Percentiles rank a stretch among this genome's conserved stretches.
Evolutionary conservation across 2,797 vertebrate species (phyloP).

Genomic region (Cuculus canorus): DNA sequence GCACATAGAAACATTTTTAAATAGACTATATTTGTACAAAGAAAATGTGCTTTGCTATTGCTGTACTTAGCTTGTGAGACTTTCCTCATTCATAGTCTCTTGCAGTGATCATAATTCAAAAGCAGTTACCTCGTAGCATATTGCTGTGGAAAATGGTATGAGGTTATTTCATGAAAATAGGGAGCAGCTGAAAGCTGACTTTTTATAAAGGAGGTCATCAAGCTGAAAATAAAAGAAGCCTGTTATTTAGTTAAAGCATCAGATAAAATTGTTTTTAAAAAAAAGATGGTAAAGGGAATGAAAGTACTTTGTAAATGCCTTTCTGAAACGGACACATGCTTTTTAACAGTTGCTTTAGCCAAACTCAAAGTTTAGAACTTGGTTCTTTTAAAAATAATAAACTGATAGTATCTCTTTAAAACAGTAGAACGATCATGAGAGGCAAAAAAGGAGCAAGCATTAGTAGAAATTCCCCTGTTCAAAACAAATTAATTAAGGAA

Average conservation of each 20-base stretch:
- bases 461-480: neutral
- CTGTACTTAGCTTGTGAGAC: neutral
- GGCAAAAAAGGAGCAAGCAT: neutral
- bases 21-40: neutral
- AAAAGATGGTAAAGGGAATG: neutral
- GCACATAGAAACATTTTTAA: neutral
- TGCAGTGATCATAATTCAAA: neutral
- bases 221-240: neutral
- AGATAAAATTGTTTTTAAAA: neutral
- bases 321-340: neutral
- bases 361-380: neutral
- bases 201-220: neutral
- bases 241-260: neutral
- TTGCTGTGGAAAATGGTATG: neutral
- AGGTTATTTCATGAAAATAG: neutral
- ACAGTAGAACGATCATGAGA: neutral
- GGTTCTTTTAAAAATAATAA: neutral
- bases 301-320: neutral
- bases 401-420: neutral
- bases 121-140: neutral
- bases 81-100: neutral
- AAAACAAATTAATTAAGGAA: neutral
- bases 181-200: neutral
- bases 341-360: neutral
- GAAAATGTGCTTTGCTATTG: neutral